Percentiles rank a stretch among this genome's conserved stretches.
phyloP scores from a whole-genome alignment of 2,888 invertebrate species.

The Philaethria dido region DNA sequence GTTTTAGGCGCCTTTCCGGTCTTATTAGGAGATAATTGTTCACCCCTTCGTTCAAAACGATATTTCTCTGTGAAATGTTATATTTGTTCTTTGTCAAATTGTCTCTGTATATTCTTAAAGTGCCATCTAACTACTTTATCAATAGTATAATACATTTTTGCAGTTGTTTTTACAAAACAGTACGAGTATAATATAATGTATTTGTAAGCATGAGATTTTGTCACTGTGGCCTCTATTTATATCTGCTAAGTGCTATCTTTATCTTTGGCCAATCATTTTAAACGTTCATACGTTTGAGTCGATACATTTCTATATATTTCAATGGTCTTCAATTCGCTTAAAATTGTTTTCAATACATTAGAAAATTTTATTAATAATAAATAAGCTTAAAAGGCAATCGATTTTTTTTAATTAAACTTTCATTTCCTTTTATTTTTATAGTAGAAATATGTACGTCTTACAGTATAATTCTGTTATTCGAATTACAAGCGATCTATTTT shows the following conservation, averaged over 20 bases:
- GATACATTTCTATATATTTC: background rate
- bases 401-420: background rate
- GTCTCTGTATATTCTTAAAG: too few relatives aligned
- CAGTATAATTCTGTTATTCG: background rate
- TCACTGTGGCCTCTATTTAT: constrained; percentile 18
- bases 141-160: background rate
- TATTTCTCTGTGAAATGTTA: too few relatives aligned
- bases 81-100: too few relatives aligned
- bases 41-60: too few relatives aligned
- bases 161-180: background rate
- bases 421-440: too few relatives aligned
- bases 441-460: background rate
- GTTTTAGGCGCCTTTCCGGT: too few relatives aligned
- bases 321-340: background rate
- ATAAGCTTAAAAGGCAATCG: too few relatives aligned
- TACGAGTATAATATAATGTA: constrained; percentile 3
- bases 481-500: too few relatives aligned
- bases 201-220: constrained; percentile 21
- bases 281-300: background rate
- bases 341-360: background rate
- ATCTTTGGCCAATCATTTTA: constrained; percentile 43
- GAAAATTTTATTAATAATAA: too few relatives aligned
- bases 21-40: too few relatives aligned
- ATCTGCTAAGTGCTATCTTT: constrained; percentile 46
- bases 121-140: too few relatives aligned